These are phyloP conservation scores for Caenorhabditis auriculariae DNA, from an alignment of 2,888 invertebrate species.

Conservation along the genomic window DNA sequence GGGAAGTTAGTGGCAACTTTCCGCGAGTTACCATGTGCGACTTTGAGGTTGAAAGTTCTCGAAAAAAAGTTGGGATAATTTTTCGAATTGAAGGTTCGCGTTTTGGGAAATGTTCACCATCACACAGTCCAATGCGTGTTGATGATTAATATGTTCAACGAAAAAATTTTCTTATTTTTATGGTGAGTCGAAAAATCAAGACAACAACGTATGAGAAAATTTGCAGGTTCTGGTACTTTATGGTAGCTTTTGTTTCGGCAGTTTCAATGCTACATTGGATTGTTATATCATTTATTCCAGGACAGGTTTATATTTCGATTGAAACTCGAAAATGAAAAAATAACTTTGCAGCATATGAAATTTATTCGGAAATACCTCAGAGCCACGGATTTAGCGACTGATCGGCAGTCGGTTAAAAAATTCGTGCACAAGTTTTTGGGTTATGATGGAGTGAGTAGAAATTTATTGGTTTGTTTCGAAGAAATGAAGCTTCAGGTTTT, in stretches of 20 bases:
- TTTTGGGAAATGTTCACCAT: slow-evolving; percentile 65
- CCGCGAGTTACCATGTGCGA: slow-evolving; percentile 65
- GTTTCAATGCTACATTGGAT: slow-evolving; percentile 63
- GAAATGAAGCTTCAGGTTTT: slow-evolving; percentile 49
- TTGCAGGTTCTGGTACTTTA: slow-evolving; percentile 62
- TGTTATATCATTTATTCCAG: slow-evolving; percentile 62
- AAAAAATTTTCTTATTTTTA: slow-evolving; percentile 62
- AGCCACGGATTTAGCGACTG: slow-evolving; percentile 63
- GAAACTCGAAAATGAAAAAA: background rate
- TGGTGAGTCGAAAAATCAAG: no score
- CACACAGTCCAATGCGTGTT: slow-evolving; percentile 64
- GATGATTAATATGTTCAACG: slow-evolving; percentile 63
- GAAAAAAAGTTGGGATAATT: no score
- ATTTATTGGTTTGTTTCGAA: background rate
- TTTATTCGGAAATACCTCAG: slow-evolving; percentile 63
- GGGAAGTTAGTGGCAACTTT: slow-evolving; percentile 64
- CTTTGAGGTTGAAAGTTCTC: slow-evolving; percentile 64
- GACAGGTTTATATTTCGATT: slow-evolving; percentile 49
- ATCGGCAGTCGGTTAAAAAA: slow-evolving; percentile 63
- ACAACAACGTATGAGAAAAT: no score
- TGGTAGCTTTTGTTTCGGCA: slow-evolving; percentile 62
- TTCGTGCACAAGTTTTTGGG: slow-evolving; percentile 64
- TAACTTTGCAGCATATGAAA: slow-evolving; percentile 60
- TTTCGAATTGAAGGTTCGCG: slow-evolving; percentile 60
- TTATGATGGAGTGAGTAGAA: slow-evolving; percentile 51